A percentile compares a stretch with the other conserved stretches of the same genome.
These are phyloP conservation scores for Panopea generosa DNA, from an alignment of 2,888 invertebrate species.

Conservation along the genomic window DNA sequence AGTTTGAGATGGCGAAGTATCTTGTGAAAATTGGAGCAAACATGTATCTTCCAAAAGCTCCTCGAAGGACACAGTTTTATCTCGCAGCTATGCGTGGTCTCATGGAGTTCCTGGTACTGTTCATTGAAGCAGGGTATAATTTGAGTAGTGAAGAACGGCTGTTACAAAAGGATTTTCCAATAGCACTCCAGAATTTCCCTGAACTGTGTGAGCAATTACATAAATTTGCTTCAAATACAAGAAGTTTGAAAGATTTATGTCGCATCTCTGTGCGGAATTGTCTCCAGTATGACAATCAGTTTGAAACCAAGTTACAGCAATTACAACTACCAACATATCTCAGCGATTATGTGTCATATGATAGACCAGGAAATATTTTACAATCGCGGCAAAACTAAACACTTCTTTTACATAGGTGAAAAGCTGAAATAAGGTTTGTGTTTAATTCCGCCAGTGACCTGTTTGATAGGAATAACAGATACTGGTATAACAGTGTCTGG, in stretches of 20 bases:
- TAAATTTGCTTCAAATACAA: conserved; percentile 58
- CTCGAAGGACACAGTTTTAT: conserved; percentile 72
- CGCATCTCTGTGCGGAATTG: conserved; percentile 55
- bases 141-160: conserved; percentile 72
- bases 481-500: too few species aligned
- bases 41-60: conserved; percentile 67
- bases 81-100: conserved; percentile 72
- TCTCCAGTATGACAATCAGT: conserved; percentile 30
- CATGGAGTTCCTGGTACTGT: conserved; percentile 64
- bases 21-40: conserved; percentile 74
- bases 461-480: too few species aligned
- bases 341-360: conserved; percentile 36
- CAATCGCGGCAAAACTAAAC: too few species aligned
- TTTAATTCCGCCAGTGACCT: too few species aligned
- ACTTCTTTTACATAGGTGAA: too few species aligned
- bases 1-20: conserved; percentile 70
- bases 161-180: conserved; percentile 57
- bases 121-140: conserved; percentile 74
- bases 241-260: conserved; percentile 60
- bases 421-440: too few species aligned
- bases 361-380: background rate
- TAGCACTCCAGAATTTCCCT: conserved; percentile 52
- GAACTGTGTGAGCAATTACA: conserved; percentile 59
- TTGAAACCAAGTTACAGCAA: conserved; percentile 15
- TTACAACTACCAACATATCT: conserved; percentile 31